These are phyloP conservation scores for Hydrolagus affinis DNA, from an alignment of 2,113 vertebrate species.

Conservation along the genomic window DNA sequence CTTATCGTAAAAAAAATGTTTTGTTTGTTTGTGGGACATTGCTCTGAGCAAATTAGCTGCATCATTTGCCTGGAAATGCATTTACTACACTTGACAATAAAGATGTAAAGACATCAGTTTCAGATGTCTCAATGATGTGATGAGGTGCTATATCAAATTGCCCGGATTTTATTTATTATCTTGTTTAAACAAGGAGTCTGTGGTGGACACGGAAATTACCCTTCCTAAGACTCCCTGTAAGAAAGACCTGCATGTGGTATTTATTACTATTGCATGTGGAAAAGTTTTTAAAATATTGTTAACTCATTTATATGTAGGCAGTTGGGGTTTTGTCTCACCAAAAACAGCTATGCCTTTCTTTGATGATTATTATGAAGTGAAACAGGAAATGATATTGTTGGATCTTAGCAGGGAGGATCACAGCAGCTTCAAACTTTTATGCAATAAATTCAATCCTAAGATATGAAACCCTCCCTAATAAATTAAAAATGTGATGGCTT, in stretches of 20 bases:
- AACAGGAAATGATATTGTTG: constrained; percentile 51
- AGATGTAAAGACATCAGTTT: no score
- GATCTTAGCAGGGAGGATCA: constrained; percentile 53
- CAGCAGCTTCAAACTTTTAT: constrained; percentile 59
- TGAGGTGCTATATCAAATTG: no score
- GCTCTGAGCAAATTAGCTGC: no score
- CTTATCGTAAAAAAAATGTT: no score
- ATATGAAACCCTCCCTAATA: constrained; percentile 57
- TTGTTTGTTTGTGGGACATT: no score
- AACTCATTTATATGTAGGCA: constrained; percentile 44
- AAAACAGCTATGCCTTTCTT: constrained; percentile 43
- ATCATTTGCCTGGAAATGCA: no score
- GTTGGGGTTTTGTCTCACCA: constrained; percentile 44
- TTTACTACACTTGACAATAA: no score
- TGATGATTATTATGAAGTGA: constrained; percentile 41
- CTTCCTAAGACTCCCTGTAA: neutral
- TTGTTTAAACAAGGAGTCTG: neutral
- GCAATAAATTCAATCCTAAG: constrained; percentile 60
- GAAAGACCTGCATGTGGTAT: constrained; percentile 28
- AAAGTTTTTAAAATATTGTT: constrained; percentile 42
- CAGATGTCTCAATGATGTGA: no score
- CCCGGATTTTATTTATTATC: no score
- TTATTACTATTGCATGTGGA: constrained; percentile 42
- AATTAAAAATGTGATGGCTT: constrained; percentile 14
- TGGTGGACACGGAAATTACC: neutral